Conservation (phyloP, 2,113 vertebrate genomes). For the Chroicocephalus ridibundus region DNA sequence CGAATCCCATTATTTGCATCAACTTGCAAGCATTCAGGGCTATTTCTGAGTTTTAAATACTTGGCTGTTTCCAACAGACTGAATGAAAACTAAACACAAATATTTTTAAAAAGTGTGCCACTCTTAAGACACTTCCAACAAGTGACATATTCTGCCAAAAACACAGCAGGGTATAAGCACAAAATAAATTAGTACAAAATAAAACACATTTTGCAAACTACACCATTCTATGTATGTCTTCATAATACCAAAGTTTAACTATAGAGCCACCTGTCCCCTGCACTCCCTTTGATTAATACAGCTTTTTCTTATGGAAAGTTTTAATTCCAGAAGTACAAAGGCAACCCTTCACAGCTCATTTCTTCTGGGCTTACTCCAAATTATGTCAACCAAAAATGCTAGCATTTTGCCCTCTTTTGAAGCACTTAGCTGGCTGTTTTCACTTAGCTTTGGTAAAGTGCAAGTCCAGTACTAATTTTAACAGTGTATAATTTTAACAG, state of each 20-base stretch:
- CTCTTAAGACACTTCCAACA: background rate
- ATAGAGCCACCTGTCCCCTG: background rate
- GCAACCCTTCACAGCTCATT: background rate
- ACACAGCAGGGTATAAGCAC: background rate
- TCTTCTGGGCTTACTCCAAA: conserved; percentile 3
- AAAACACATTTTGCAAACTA: background rate
- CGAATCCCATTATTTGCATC: background rate
- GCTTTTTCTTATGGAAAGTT: background rate
- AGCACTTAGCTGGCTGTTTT: conserved; percentile 31
- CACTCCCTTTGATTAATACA: background rate
- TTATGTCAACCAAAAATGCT: background rate
- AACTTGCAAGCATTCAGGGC: background rate
- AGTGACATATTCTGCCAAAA: background rate
- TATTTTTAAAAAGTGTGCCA: background rate
- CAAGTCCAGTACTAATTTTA: conserved; percentile 53
- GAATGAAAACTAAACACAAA: background rate
- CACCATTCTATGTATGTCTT: background rate
- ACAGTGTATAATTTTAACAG: conserved; percentile 37
- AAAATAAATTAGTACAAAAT: background rate
- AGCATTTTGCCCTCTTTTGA: conserved; percentile 5
- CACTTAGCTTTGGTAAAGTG: background rate
- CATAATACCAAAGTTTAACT: background rate
- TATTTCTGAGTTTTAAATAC: background rate
- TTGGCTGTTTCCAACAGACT: background rate
- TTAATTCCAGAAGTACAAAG: conserved; percentile 21